These are phyloP conservation scores for Labroides dimidiatus DNA, from an alignment of 2,797 vertebrate genomes.

Conservation along the genomic window DNA sequence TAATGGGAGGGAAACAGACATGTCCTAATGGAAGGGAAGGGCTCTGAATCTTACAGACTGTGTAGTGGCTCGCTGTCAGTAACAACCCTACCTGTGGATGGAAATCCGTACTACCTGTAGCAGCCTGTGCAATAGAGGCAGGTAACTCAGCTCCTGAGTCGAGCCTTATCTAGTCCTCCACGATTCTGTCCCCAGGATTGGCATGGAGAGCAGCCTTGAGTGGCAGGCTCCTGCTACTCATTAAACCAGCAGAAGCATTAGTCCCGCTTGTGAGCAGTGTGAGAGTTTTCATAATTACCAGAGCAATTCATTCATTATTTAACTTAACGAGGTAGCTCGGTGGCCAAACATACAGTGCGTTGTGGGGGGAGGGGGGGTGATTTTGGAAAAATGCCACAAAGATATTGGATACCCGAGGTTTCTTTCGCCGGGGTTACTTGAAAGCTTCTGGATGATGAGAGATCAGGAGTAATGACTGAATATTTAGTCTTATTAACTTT, in stretches of 20 bases:
- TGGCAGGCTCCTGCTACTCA: constrained; percentile 78
- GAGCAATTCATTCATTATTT: constrained; percentile 81
- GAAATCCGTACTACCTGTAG: constrained; percentile 42
- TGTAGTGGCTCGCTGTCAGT: constrained; percentile 30
- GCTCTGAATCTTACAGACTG: constrained; percentile 67
- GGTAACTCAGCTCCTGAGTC: constrained; percentile 34
- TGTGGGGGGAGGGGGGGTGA: constrained; percentile 56
- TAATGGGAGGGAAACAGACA: constrained; percentile 63
- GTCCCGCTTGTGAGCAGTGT: constrained; percentile 76
- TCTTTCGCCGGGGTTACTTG: constrained; percentile 33
- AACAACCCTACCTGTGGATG: constrained; percentile 39
- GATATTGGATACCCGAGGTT: constrained; percentile 55
- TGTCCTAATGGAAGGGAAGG: constrained; percentile 64
- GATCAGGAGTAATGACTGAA: constrained; percentile 51
- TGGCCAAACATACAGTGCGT: constrained; percentile 69
- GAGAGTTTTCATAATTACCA: constrained; percentile 80
- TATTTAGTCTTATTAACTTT: constrained; percentile 61
- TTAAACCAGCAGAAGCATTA: constrained; percentile 82
- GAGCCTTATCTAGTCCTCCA: constrained; percentile 65
- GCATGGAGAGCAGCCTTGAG: constrained; percentile 66
- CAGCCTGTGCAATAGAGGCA: constrained; percentile 15
- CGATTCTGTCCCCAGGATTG: constrained; percentile 58
- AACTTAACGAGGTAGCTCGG: constrained; percentile 74
- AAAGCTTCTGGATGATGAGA: constrained; percentile 44
- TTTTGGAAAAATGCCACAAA: constrained; percentile 64